Conservation (phyloP, 30 jellyfish, hydroid and myxozoan genomes). For the Cassiopea xamachana region DNA sequence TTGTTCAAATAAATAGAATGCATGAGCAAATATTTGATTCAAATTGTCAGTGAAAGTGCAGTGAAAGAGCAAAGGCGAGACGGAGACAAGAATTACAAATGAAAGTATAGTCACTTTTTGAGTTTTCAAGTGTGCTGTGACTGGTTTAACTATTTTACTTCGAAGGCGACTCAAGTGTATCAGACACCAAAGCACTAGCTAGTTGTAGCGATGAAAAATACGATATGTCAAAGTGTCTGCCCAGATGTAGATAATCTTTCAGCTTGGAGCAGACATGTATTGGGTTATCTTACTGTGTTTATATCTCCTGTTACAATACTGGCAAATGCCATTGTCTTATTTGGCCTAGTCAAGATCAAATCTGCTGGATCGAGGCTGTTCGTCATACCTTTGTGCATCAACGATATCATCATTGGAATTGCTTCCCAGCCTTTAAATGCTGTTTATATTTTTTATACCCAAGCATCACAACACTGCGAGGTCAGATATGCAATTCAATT, state of each 20-base stretch:
- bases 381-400: constrained; percentile 40
- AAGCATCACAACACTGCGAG: not conserved
- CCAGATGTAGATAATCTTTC: constrained; percentile 25
- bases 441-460: not conserved
- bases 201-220: not conserved
- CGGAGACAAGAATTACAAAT: too few species aligned
- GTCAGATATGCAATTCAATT: constrained; percentile 19
- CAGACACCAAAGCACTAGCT: not conserved
- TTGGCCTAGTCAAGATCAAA: constrained; percentile 33
- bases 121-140: too few species aligned
- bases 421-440: constrained; percentile 5
- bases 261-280: not conserved
- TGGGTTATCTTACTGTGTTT: not conserved
- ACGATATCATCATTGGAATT: constrained; percentile 46
- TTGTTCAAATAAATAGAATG: too few species aligned
- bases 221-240: constrained; percentile 44
- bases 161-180: too few species aligned
- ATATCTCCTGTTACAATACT: constrained; percentile 27
- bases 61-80: too few species aligned
- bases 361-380: constrained; percentile 51
- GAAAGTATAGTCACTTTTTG: too few species aligned
- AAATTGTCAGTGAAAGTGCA: too few species aligned
- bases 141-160: too few species aligned
- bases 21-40: too few species aligned
- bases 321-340: constrained; percentile 14